Conservation (phyloP, 2,797 vertebrate genomes). For the Peromyscus aztecus region DNA sequence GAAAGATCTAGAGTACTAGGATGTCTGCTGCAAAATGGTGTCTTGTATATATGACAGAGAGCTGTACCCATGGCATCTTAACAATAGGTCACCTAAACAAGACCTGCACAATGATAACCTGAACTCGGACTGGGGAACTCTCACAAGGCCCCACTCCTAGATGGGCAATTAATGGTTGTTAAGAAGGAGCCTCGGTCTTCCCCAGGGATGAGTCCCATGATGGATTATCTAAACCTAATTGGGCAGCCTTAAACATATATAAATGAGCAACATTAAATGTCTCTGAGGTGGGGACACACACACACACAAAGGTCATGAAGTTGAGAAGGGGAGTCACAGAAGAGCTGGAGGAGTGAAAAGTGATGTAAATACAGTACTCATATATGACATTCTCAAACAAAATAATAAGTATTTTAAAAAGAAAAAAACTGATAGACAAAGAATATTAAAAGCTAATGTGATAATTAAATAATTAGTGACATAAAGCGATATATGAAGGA, state of each 20-base stretch:
- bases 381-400: not conserved
- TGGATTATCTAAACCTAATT: not conserved
- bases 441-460: slow-evolving; percentile 1
- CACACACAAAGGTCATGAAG: not conserved
- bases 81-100: not conserved
- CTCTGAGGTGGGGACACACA: not conserved
- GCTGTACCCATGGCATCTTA: not conserved
- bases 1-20: not conserved
- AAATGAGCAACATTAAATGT: not conserved
- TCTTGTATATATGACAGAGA: not conserved
- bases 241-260: not conserved
- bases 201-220: not conserved
- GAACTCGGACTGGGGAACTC: not conserved
- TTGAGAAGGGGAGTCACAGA: not conserved
- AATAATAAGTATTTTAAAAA: not conserved
- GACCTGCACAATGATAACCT: not conserved
- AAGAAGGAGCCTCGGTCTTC: not conserved
- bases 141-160: not conserved
- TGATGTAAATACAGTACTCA: not conserved
- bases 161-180: not conserved
- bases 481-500: not conserved
- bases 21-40: not conserved
- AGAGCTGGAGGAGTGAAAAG: not conserved
- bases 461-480: slow-evolving; percentile 43
- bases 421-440: slow-evolving; percentile 23